Base-by-base conservation (phyloP, 2,888 invertebrate species). In the Gonocerus acuteangulatus region DNA sequence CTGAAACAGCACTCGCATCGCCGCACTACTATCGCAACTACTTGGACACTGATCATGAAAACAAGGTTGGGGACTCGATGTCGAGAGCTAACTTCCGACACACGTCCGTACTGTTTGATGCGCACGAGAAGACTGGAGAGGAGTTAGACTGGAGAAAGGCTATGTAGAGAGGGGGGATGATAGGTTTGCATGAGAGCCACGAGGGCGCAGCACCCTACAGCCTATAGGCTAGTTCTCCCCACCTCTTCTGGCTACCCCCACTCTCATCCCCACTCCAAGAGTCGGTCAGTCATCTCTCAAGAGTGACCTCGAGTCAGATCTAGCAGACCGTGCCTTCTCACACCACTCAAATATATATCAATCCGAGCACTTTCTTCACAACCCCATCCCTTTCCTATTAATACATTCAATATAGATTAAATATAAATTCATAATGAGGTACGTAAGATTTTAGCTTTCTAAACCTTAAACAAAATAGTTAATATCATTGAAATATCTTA, bases 171-270 rank as follows among this genome's bases (percentile, higher is more conserved):
- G 23, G 27, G 15, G 18, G 22, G 62, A 59, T 64, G 64, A 60
- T 42, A 56, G 58, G 16, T 51, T 36, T 45, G 19, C 0, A 9
- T 11, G 13, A 9, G n/a, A 9, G 48, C 62, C 65, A 56, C 48
- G n/a, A 52, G 65, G 58, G 23, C 27, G 62, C 66, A 66, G 64
- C 66, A 66, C 64, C 42, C 18, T 18, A 21, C 61, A 54, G 48
- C 52, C 62, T 18, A 21, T 59, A 54, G 48, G 48, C 62, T 56
- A 52, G 60, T 13, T 49, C 48, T 13, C 27, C n/a, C 13, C n/a
- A 4, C 47, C 39, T 27, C 42, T 21, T 34, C 47, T 34, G n/a
- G 47, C 21, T 18, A 3, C 59, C 52, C 39, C 61, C 49, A 47
- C 32, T 16, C 22, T 19, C n/a, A 32, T 27, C 11, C 19, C 47